A percentile compares a stretch with the other conserved stretches of the same genome.
Evolutionary conservation across 2,113 vertebrate genomes (phyloP).

Genomic region (Oryzias celebensis): DNA sequence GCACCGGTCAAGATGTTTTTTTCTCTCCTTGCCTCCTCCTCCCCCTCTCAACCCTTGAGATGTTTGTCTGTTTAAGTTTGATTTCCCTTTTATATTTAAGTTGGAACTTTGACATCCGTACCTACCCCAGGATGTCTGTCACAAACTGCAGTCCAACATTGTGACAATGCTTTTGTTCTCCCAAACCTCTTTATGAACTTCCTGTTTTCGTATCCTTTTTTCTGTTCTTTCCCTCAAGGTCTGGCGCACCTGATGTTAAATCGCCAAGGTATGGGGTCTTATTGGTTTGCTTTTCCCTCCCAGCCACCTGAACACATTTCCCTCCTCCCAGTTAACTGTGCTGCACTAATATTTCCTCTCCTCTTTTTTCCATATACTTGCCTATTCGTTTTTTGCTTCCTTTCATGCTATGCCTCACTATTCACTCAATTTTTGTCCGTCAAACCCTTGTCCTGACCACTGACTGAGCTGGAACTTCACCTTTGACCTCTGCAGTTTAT

Average conservation of each 20-base stretch:
- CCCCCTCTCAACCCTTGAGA: slow-evolving; percentile 65
- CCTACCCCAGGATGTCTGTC: slow-evolving; percentile 85
- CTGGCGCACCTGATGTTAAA: slow-evolving; percentile 86
- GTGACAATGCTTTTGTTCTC: slow-evolving; percentile 84
- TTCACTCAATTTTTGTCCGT: slow-evolving; percentile 81
- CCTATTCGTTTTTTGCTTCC: slow-evolving; percentile 68
- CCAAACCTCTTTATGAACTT: slow-evolving; percentile 84
- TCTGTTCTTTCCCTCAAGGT: slow-evolving; percentile 86
- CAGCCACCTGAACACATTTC: slow-evolving; percentile 64
- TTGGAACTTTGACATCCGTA: slow-evolving; percentile 81
- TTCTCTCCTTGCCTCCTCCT: slow-evolving; percentile 63
- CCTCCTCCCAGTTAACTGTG: slow-evolving; percentile 63
- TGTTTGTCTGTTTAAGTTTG: slow-evolving; percentile 72
- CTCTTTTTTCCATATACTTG: slow-evolving; percentile 59
- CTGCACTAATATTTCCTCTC: slow-evolving; percentile 73
- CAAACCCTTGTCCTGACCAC: slow-evolving; percentile 83
- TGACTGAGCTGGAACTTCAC: slow-evolving; percentile 82
- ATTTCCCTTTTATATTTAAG: slow-evolving; percentile 67
- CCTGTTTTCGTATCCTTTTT: slow-evolving; percentile 84
- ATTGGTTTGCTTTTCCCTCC: slow-evolving; percentile 74
- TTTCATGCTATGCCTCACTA: slow-evolving; percentile 77
- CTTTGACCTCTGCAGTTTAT: slow-evolving; percentile 80
- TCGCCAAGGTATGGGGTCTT: slow-evolving; percentile 84
- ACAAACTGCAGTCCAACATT: slow-evolving; percentile 87
- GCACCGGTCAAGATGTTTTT: slow-evolving; percentile 82